Base-by-base conservation (phyloP, 1,140 invertebrate species). In the Drosophila fuyamai region DNA sequence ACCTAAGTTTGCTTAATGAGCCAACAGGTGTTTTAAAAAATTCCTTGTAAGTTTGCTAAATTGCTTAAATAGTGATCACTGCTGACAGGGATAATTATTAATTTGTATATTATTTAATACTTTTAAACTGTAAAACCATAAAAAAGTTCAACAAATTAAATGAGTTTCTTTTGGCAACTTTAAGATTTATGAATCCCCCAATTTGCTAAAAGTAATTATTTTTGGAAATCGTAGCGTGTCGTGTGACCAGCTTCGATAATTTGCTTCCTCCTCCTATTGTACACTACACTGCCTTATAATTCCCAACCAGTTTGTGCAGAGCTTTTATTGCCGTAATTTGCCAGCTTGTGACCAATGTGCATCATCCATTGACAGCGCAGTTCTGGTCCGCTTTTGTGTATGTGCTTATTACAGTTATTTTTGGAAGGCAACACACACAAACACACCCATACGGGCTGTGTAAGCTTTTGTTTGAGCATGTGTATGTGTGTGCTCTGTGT, bases 351-450 rank as follows among this genome's bases (percentile, higher is more conserved):
- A 54, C 48, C 73, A 76, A 41, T 76, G 73, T 76, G 62, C 73
- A 44, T 44, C 43, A 51, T 71, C 10, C 70, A 73, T 72, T 59
- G 70, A 53, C 55, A 72, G 63, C 67, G 70, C 54, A 54, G 53
- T 66, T 76, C 55, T 76, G 60, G 47, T 40, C 56, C 60, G 72
- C 71, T 58, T 62, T 76, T 76, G 61, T 73, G 35, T 71, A 58
- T 72, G 55, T 73, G 67, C 47, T 85, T 85, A 72, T 70, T 78
- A 85, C 81, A 85, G 73, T 85, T 85, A 85, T 85, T 85, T 85
- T 85, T 85, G 77, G 81, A 81, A 85, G 76, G 46, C 54, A 48
- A 41, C 56, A 70, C 59, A 75, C 58, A 60, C 54, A 46, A 46
- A 59, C 46, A 53, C 29, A 57, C 18, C 4, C 32, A 29, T 38